A percentile compares a stretch with the other conserved stretches of the same genome.
phyloP scores from a whole-genome alignment of 2,888 invertebrate genomes.

The Dynastes grantii region DNA sequence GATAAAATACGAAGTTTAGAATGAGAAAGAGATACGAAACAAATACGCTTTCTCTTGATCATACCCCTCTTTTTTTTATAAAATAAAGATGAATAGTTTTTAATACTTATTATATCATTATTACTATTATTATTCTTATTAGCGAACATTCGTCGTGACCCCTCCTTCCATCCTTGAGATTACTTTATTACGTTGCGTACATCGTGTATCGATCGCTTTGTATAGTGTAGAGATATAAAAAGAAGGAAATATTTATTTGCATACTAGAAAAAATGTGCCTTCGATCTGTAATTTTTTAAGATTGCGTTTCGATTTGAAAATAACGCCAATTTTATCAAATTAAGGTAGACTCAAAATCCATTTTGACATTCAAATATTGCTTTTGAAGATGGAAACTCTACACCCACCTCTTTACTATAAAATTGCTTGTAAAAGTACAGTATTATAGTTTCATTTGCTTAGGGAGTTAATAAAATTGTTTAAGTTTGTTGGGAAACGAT shows the following conservation, averaged over 20 bases:
- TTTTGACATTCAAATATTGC: too few species aligned
- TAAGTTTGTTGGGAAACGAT: too few species aligned
- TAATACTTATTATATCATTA: slow-evolving; percentile 33
- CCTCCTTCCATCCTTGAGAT: slow-evolving; percentile 18
- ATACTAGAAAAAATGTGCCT: background rate
- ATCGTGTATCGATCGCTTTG: slow-evolving; percentile 15
- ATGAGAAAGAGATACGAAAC: slow-evolving; percentile 3
- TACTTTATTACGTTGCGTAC: slow-evolving; percentile 35
- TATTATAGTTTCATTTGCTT: too few species aligned
- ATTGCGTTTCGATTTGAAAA: too few species aligned
- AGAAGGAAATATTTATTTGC: slow-evolving; percentile 5
- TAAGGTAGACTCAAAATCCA: too few species aligned
- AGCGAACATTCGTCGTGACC: slow-evolving; percentile 15
- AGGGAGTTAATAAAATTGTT: too few species aligned
- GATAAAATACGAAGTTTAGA: slow-evolving; percentile 36
- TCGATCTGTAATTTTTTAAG: background rate
- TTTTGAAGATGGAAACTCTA: too few species aligned
- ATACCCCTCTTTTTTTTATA: slow-evolving; percentile 4
- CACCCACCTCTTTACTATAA: too few species aligned
- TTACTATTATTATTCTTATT: slow-evolving; percentile 27
- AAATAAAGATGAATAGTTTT: slow-evolving; percentile 20
- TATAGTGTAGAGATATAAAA: slow-evolving; percentile 18
- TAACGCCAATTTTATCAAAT: background rate
- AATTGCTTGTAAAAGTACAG: too few species aligned
- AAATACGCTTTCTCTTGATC: slow-evolving; percentile 18